These are phyloP conservation scores for Podocnemis expansa DNA, from an alignment of 2,113 vertebrate genomes.

Conservation along the genomic window DNA sequence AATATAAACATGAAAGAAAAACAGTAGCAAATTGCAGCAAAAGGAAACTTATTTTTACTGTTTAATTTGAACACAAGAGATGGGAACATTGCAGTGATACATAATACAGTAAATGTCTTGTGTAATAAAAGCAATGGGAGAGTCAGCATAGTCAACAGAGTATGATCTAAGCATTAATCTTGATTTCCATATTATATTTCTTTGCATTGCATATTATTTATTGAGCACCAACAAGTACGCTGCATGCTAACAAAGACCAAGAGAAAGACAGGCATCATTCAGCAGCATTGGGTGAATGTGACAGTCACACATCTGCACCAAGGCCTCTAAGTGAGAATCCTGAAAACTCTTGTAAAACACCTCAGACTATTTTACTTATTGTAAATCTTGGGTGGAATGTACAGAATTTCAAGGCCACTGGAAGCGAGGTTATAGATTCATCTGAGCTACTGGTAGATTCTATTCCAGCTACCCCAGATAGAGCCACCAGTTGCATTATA, in stretches of 20 bases:
- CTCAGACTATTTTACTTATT: not conserved
- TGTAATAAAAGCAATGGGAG: not conserved
- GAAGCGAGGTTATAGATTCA: constrained; percentile 20
- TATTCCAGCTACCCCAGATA: not conserved
- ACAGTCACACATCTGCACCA: not conserved
- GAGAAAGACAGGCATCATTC: not conserved
- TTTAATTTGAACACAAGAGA: not conserved
- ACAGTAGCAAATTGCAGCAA: not conserved
- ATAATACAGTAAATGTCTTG: not conserved
- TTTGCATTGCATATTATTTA: not conserved
- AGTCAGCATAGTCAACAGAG: fast-evolving
- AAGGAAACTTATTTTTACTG: not conserved
- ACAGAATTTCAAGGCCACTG: constrained; percentile 2
- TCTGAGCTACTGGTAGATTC: constrained; percentile 19
- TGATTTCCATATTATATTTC: not conserved
- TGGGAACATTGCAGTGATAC: not conserved
- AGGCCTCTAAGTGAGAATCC: not conserved
- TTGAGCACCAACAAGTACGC: not conserved
- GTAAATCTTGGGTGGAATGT: constrained; percentile 14
- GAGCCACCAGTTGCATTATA: not conserved
- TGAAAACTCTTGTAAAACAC: constrained; percentile 30
- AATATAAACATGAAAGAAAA: not conserved
- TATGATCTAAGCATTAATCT: not conserved
- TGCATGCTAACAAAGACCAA: constrained; percentile 18
- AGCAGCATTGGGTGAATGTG: constrained; percentile 11